phyloP scores from a whole-genome alignment of 2,888 invertebrate genomes.

The Oegoconia quadripuncta region DNA sequence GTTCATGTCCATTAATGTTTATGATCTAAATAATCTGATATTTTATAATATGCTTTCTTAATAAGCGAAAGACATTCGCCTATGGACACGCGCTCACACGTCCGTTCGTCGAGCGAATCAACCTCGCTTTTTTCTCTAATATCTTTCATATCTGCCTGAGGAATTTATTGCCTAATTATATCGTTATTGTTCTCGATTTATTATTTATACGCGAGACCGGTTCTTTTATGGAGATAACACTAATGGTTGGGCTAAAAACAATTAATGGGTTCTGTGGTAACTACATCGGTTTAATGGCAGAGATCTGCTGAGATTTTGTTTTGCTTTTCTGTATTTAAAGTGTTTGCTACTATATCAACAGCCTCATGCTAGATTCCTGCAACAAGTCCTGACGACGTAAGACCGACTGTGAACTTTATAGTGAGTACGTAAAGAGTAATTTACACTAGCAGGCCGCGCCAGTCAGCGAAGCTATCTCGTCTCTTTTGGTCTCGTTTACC shows the following conservation, averaged over 20 bases:
- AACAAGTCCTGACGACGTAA: too few relatives aligned
- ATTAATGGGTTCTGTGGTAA: not conserved
- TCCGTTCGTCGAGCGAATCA: constrained; percentile 24
- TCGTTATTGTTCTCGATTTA: constrained; percentile 55
- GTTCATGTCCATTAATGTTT: too few relatives aligned
- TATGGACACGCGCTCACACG: constrained; percentile 26
- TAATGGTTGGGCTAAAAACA: constrained; percentile 31
- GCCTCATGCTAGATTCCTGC: too few relatives aligned
- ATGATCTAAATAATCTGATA: too few relatives aligned
- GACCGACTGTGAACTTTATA: too few relatives aligned
- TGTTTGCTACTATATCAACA: too few relatives aligned
- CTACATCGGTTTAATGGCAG: not conserved
- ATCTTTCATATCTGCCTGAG: constrained; percentile 46
- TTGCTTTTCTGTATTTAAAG: not conserved
- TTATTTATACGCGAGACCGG: constrained; percentile 32
- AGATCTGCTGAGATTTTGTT: not conserved
- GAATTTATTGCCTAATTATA: constrained; percentile 54
- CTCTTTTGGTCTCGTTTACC: too few relatives aligned
- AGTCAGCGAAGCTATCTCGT: too few relatives aligned
- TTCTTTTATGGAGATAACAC: constrained; percentile 47
- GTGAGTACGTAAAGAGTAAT: too few relatives aligned
- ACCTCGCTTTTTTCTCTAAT: constrained; percentile 27
- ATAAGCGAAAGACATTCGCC: not conserved
- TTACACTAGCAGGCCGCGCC: too few relatives aligned
- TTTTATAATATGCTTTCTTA: too few relatives aligned